Conservation (phyloP, 2,888 invertebrate genomes). For the Hoplodrina ambigua region DNA sequence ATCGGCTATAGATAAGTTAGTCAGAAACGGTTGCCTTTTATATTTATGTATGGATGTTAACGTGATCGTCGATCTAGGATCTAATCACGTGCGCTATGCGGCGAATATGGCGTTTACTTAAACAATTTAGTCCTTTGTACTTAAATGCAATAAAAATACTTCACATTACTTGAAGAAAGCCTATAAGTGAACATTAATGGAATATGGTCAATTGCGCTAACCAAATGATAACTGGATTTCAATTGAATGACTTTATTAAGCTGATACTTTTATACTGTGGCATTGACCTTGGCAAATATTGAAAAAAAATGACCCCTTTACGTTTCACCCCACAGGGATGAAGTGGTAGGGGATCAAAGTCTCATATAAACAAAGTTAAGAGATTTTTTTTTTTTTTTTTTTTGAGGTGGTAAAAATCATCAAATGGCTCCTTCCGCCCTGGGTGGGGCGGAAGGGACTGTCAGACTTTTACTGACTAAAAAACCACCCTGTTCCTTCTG, state of each 20-base stretch:
- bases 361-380: not conserved
- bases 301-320: not conserved
- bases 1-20: too few species aligned
- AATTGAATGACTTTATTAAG: not conserved
- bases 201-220: not conserved
- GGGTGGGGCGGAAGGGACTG: too few species aligned
- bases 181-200: not conserved
- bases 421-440: too few species aligned
- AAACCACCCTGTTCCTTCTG: too few species aligned
- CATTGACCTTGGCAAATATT: not conserved
- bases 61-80: not conserved
- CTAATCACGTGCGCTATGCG: conserved; percentile 18
- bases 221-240: not conserved
- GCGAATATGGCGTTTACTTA: not conserved
- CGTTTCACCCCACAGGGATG: not conserved
- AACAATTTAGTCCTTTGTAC: conserved; percentile 4
- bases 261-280: not conserved
- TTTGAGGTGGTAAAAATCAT: too few species aligned
- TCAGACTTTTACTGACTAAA: too few species aligned
- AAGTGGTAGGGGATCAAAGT: not conserved
- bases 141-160: not conserved
- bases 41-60: not conserved
- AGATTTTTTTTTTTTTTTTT: too few species aligned
- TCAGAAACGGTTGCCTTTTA: too few species aligned
- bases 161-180: not conserved